Evolutionary conservation across 2,797 vertebrate genomes (phyloP), one percentile per base, ranked within the genome.

Genomic region (Chiroxiphia lanceolata): DNA sequence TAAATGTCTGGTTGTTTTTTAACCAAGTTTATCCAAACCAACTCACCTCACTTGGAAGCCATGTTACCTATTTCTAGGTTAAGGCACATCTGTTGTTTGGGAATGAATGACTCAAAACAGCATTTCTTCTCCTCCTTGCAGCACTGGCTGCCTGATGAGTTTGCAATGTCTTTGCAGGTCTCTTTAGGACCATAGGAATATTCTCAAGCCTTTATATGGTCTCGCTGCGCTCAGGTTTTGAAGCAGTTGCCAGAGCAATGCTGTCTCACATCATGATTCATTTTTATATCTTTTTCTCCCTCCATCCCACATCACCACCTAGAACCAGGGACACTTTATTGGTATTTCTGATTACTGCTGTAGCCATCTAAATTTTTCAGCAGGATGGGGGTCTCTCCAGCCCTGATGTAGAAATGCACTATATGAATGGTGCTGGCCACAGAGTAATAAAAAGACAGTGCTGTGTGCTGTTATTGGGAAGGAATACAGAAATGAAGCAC

Each of bases 201-300:
- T 96, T 97, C 95, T 33, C 61, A 91, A 97, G 94, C 97, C 95
- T 97, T 98, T 97, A 96, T 95, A 97, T 4, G 4, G 95, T 95
- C 95, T 96, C 92, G 82, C 87, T 94, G 95, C 96, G 75, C 95
- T 97, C 95, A 40, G 97, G 96, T 96, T 98, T 96, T 97, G 97
- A 98, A 97, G 95, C 94, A 95, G 97, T 97, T 97, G 97, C 97
- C 97, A 91, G 96, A 98, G 96, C 96, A 97, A 97, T 98, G 95
- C 95, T 95, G 95, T 95, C 97, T 97, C 69, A 96, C 97, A 95
- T 98, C 98, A 98, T 98, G 98, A 98, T 98, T 98, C 98, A 98
- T 98, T 98, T 98, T 98, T 98, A 98, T 98, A 98, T 97, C 97
- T 98, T 97, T 97, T 97, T 98, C 94, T 97, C 97, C 97, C 96